Percentiles rank a stretch among this genome's conserved stretches.
phyloP scores from a whole-genome alignment of 2,113 vertebrate genomes.

The Capreolus pygargus region DNA sequence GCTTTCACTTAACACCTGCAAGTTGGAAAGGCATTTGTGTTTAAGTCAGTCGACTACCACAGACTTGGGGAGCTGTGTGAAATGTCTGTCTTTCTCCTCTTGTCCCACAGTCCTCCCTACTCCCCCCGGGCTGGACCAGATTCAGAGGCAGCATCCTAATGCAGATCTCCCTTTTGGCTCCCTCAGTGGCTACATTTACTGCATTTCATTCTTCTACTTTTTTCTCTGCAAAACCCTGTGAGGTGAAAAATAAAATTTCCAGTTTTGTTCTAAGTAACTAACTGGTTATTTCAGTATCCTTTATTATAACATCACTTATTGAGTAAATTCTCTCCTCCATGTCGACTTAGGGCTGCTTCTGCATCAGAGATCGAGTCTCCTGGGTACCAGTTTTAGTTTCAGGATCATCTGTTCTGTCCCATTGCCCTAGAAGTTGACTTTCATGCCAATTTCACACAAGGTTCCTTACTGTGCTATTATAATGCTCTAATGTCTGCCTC shows the following conservation, averaged over 20 bases:
- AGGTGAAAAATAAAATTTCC: neutral
- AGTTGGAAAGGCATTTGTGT: neutral
- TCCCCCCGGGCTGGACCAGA: neutral
- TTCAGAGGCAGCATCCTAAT: neutral
- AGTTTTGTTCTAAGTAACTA: neutral
- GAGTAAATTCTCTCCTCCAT: neutral
- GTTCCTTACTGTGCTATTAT: fast-evolving
- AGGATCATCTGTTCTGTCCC: neutral
- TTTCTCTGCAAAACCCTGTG: neutral
- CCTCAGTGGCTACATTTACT: neutral
- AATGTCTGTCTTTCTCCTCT: neutral
- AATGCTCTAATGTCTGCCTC: neutral
- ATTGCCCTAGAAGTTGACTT: neutral
- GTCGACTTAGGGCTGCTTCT: neutral
- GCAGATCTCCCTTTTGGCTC: neutral
- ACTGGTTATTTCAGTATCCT: fast-evolving
- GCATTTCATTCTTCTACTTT: neutral
- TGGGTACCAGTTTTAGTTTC: neutral
- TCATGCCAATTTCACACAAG: neutral
- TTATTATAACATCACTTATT: too few relatives aligned
- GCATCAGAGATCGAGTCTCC: neutral
- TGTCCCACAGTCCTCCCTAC: neutral
- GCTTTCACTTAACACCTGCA: neutral
- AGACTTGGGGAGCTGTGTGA: neutral
- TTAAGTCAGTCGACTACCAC: neutral